Conservation (phyloP, 2,888 invertebrate genomes). For the Dione juno region DNA sequence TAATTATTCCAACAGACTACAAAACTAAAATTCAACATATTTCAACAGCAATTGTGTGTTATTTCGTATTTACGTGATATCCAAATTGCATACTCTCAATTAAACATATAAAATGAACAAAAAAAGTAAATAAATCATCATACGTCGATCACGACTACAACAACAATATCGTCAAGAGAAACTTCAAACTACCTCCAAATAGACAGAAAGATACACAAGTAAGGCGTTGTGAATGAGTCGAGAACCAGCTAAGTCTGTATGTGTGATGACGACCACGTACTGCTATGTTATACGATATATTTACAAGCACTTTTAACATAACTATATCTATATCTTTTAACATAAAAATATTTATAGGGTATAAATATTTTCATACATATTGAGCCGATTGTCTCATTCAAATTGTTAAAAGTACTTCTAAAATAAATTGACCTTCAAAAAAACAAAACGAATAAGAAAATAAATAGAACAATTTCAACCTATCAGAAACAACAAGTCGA, state of each 20-base stretch:
- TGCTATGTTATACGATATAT: conserved; percentile 28
- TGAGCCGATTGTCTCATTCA: not conserved
- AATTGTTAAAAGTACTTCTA: conserved; percentile 49
- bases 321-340: not conserved
- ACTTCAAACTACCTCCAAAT: conserved; percentile 75
- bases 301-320: conserved; percentile 14
- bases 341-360: too few relatives aligned
- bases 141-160: conserved; percentile 62
- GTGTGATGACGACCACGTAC: conserved; percentile 46
- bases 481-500: conserved; percentile 46
- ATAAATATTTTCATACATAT: not conserved
- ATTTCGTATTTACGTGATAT: not conserved
- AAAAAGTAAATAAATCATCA: conserved; percentile 51
- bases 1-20: conserved; percentile 17
- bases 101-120: conserved; percentile 52
- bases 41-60: conserved; percentile 9
- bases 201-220: conserved; percentile 81
- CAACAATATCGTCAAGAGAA: conserved; percentile 70
- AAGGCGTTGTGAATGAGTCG: conserved; percentile 79
- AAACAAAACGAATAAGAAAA: conserved; percentile 50
- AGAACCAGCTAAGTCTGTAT: conserved; percentile 61
- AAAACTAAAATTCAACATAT: conserved; percentile 35
- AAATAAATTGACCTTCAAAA: conserved; percentile 48
- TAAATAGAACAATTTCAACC: conserved; percentile 42
- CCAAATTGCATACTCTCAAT: conserved; percentile 35